Percentiles rank a stretch among this genome's conserved stretches.
Evolutionary conservation across 2,113 vertebrate species (phyloP).

Genomic region (Rhinogobius similis): DNA sequence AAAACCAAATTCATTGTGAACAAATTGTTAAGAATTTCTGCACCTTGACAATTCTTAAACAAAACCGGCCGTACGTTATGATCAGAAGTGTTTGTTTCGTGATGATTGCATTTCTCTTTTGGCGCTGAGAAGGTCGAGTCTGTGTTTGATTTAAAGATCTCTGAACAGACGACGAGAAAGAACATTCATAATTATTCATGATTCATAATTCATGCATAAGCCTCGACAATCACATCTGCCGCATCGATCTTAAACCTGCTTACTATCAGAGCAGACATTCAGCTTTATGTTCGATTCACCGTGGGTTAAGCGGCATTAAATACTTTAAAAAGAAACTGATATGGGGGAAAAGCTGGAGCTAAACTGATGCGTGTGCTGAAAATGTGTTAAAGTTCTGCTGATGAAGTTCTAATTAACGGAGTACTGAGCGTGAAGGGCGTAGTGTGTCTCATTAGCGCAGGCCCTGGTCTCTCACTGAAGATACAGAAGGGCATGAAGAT

Average conservation of each 20-base stretch:
- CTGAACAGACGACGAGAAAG: background rate
- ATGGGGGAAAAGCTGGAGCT: background rate
- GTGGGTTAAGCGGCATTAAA: background rate
- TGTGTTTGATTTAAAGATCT: background rate
- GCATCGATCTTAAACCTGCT: background rate
- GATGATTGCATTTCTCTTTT: too few relatives aligned
- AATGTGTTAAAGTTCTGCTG: constrained; percentile 1
- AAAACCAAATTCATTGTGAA: too few relatives aligned
- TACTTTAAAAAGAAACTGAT: background rate
- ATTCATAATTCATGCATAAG: background rate
- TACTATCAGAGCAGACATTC: background rate
- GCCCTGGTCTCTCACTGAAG: background rate
- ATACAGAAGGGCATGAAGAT: background rate
- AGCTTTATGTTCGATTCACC: background rate
- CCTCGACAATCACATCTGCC: background rate
- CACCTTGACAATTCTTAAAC: too few relatives aligned
- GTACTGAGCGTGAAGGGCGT: background rate
- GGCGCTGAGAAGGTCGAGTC: background rate
- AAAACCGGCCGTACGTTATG: too few relatives aligned
- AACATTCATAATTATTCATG: background rate
- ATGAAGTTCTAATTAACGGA: background rate
- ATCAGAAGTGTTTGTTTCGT: too few relatives aligned
- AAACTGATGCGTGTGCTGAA: constrained; percentile 1
- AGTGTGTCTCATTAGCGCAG: background rate
- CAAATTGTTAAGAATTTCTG: too few relatives aligned